Base-by-base conservation (phyloP, 2,113 vertebrate species). In the Corythornis cristatus region DNA sequence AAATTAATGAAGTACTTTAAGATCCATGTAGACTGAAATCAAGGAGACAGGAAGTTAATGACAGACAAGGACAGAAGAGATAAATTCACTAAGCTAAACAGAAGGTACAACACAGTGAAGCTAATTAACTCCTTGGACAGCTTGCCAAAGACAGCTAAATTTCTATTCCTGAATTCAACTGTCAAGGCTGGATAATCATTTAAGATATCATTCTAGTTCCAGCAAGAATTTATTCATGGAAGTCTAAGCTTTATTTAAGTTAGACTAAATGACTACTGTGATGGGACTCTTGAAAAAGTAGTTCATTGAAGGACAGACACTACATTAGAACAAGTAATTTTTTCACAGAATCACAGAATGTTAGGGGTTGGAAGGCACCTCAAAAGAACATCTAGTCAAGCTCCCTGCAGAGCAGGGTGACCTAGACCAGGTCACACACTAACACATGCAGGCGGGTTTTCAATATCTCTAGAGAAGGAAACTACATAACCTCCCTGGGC, bases 41-140 rank as follows among this genome's bases (percentile, higher is more conserved):
- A 65, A 64, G 61, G 61, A 93, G 73, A 90, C 29, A 78, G 67
- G 76, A 94, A 91, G 72, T 78, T 96, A 91, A 88, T 92, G 79
- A 80, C 14, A 86, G 79, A 58, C 85, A 86, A 81, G 57, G 62
- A 42, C 58, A 86, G 73, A 68, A 84, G 29, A 89, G 51, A 81
- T 28, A 79, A 89, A 93, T 82, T 81, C 57, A 86, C 80, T 88
- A 85, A 86, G 71, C 45, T 40, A 90, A 92, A 90, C 70, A 92
- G 73, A 93, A 92, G 53, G 70, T 90, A 78, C 58, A 90, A 82
- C 22, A 81, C 26, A 71, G 68, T 61, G 54, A 14, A 85, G 67
- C 28, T 94, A 89, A 87, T 96, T 91, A 91, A 85, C 42, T 96
- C 64, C 57, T 95, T 89, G 62, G 15, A 93, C 64, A 91, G 75